phyloP scores from a whole-genome alignment of 2,113 vertebrate species.

The Garra rufa region DNA sequence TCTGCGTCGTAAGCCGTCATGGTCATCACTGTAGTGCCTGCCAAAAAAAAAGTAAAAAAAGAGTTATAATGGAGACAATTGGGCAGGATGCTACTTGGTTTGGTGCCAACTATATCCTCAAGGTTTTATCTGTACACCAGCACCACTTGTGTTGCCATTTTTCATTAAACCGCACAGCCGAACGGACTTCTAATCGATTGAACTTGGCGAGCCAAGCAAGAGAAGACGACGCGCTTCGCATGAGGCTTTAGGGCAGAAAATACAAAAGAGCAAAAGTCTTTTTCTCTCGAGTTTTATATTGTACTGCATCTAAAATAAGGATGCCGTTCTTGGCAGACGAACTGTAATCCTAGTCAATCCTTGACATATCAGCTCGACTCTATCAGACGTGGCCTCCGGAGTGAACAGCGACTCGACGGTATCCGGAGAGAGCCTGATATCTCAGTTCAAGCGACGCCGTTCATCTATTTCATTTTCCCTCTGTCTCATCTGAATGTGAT shows the following conservation, averaged over 20 bases:
- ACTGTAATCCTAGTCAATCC: slow-evolving; percentile 60
- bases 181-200: slow-evolving; percentile 2
- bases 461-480: slow-evolving; percentile 9
- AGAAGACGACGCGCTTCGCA: not conserved
- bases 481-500: slow-evolving; percentile 39
- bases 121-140: not conserved
- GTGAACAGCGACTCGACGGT: not conserved
- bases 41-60: not conserved
- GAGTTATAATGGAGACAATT: slow-evolving; percentile 1
- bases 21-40: slow-evolving; percentile 94
- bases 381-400: slow-evolving; percentile 30
- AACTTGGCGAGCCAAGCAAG: not conserved
- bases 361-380: slow-evolving; percentile 54
- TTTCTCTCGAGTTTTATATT: slow-evolving; percentile 51
- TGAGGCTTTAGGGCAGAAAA: slow-evolving; percentile 11
- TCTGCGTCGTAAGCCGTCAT: slow-evolving; percentile 93
- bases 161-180: not conserved
- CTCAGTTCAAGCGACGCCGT: not conserved
- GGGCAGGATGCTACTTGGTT: not conserved
- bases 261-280: slow-evolving; percentile 13
- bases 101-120: not conserved
- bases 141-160: not conserved
- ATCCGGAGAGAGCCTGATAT: slow-evolving; percentile 18
- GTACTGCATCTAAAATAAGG: slow-evolving; percentile 67
- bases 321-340: slow-evolving; percentile 55